Conservation (phyloP, 2,888 invertebrate genomes). For the Drosophila borealis region DNA sequence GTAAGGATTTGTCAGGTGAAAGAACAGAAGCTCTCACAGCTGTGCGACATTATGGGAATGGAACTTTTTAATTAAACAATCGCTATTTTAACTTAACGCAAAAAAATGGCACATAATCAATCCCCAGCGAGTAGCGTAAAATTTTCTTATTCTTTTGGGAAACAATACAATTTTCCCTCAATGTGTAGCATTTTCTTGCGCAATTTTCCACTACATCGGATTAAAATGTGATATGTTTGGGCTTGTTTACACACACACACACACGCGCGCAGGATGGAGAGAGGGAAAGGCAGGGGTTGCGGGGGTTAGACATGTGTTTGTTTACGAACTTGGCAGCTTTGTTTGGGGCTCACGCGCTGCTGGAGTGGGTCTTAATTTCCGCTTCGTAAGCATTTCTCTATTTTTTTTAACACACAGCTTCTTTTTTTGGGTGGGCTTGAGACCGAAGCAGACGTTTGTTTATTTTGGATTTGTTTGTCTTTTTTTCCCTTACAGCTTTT, state of each 20-base stretch:
- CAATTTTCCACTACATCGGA: conserved; percentile 79
- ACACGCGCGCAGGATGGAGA: not conserved
- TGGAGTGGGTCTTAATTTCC: conserved; percentile 80
- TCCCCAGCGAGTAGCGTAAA: conserved; percentile 37
- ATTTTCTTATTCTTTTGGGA: conserved; percentile 17
- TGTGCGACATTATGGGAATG: not conserved
- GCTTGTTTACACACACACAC: conserved; percentile 69
- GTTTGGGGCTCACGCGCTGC: conserved; percentile 50
- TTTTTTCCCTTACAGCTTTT: conserved; percentile 52
- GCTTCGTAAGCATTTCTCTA: conserved; percentile 76
- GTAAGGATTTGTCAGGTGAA: conserved; percentile 55
- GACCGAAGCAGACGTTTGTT: conserved; percentile 59
- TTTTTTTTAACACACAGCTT: conserved; percentile 32
- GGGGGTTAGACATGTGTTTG: conserved; percentile 70
- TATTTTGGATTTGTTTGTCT: conserved; percentile 80
- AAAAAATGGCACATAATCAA: conserved; percentile 71
- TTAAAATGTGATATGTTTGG: conserved; percentile 81
- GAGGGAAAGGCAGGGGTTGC: not conserved
- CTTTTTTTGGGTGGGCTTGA: conserved; percentile 10
- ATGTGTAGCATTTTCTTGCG: conserved; percentile 56
- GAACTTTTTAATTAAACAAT: conserved; percentile 61
- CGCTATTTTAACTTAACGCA: conserved; percentile 58
- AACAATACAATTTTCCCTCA: conserved; percentile 61
- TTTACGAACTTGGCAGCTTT: conserved; percentile 78
- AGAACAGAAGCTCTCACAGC: not conserved